phyloP scores from a whole-genome alignment of 2,888 invertebrate species.

The Listrodromus nycthemerus region DNA sequence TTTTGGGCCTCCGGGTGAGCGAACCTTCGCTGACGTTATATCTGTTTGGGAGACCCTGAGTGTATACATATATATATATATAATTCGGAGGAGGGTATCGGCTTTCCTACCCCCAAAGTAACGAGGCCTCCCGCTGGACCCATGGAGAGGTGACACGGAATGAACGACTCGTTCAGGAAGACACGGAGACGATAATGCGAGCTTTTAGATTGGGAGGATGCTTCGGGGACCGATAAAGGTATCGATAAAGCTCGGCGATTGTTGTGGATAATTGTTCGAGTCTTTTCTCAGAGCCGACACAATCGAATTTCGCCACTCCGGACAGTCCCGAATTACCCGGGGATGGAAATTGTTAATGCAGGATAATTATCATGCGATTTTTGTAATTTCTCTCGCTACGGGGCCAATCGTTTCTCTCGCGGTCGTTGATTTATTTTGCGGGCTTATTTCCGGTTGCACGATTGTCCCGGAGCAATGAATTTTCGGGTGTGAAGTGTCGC shows the following conservation, averaged over 20 bases:
- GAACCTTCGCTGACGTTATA: conserved; percentile 28
- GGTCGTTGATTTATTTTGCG: background rate
- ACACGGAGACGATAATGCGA: background rate
- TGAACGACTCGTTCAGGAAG: background rate
- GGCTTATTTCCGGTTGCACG: background rate
- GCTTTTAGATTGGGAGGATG: background rate
- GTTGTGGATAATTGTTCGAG: background rate
- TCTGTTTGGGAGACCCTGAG: no score
- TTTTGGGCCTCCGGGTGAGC: conserved; percentile 34
- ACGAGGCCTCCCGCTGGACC: conserved; percentile 39
- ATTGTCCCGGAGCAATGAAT: no score
- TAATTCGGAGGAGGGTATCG: conserved; percentile 38
- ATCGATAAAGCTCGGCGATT: conserved; percentile 2
- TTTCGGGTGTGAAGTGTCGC: no score
- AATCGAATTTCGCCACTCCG: background rate
- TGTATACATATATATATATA: background rate
- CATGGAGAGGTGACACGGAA: conserved; percentile 4
- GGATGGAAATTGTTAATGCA: background rate
- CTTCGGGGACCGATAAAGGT: background rate
- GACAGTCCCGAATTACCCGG: background rate
- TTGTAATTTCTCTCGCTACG: background rate
- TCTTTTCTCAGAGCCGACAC: background rate
- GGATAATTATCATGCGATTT: background rate
- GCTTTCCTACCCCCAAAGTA: conserved; percentile 34
- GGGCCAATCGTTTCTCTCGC: no score